These are phyloP conservation scores for Timandra comae DNA, from an alignment of 2,888 invertebrate genomes.

Conservation along the genomic window DNA sequence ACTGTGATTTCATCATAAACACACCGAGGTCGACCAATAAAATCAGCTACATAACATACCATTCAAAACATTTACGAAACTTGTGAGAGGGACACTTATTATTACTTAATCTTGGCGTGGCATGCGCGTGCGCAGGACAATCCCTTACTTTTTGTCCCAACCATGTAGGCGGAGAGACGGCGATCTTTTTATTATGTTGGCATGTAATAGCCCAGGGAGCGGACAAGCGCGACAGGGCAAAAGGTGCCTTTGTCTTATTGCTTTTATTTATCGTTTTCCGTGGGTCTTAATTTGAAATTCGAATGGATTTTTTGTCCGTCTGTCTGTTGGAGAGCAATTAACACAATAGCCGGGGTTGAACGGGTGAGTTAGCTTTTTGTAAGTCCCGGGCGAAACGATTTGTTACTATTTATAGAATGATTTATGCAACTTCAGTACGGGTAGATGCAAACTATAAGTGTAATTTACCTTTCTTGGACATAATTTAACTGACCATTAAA, in stretches of 20 bases:
- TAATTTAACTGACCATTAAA: no score
- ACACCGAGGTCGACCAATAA: no score
- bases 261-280: constrained; percentile 48
- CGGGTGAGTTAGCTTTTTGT: constrained; percentile 2
- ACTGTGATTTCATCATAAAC: no score
- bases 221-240: constrained; percentile 13
- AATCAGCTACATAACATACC: no score
- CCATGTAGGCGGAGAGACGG: constrained; percentile 3
- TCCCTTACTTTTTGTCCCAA: background rate
- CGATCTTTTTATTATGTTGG: constrained; percentile 1
- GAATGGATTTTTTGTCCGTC: constrained; percentile 27
- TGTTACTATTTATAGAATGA: no score
- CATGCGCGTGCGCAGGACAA: no score
- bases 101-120: background rate
- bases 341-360: constrained; percentile 9
- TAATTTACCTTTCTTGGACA: no score
- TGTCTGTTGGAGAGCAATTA: constrained; percentile 16
- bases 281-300: constrained; percentile 50
- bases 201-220: constrained; percentile 1
- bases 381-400: background rate
- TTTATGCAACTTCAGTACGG: no score
- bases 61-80: no score
- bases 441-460: no score
- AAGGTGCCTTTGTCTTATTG: constrained; percentile 33
- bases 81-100: no score